Conservation (phyloP, 2,888 invertebrate species). For the Cataglyphis altisquamis region DNA sequence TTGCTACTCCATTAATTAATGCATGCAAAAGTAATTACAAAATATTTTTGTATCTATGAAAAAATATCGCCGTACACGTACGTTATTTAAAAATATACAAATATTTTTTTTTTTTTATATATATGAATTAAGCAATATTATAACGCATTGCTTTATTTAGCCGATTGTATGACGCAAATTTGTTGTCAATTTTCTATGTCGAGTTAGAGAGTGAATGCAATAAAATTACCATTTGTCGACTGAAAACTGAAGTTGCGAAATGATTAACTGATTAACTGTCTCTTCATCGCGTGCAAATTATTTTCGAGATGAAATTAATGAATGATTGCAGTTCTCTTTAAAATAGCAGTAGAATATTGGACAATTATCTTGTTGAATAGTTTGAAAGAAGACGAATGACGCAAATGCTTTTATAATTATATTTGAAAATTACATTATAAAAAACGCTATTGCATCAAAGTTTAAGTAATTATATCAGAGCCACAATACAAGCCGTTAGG, state of each 20-base stretch:
- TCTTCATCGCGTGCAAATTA: neutral
- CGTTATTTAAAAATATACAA: neutral
- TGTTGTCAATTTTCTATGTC: neutral
- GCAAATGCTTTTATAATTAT: neutral
- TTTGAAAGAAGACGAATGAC: neutral
- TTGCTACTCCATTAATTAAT: neutral
- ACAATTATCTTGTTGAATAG: neutral
- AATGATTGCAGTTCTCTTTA: conserved; percentile 13
- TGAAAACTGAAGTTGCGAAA: conserved; percentile 2
- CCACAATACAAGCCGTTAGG: neutral
- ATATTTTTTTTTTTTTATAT: neutral
- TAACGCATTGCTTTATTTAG: neutral
- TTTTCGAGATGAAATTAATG: conserved; percentile 15
- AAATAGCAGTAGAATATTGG: neutral
- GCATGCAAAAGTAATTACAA: neutral
- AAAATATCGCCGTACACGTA: neutral
- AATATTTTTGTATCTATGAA: neutral
- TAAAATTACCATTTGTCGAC: conserved; percentile 2
- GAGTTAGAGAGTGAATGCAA: neutral
- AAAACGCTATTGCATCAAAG: neutral
- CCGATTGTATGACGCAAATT: neutral
- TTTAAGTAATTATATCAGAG: neutral
- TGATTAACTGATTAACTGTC: conserved; percentile 1
- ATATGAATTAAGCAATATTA: neutral
- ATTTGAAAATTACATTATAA: neutral